phyloP scores from a whole-genome alignment of 2,113 vertebrate species.

The Chaetura pelagica region DNA sequence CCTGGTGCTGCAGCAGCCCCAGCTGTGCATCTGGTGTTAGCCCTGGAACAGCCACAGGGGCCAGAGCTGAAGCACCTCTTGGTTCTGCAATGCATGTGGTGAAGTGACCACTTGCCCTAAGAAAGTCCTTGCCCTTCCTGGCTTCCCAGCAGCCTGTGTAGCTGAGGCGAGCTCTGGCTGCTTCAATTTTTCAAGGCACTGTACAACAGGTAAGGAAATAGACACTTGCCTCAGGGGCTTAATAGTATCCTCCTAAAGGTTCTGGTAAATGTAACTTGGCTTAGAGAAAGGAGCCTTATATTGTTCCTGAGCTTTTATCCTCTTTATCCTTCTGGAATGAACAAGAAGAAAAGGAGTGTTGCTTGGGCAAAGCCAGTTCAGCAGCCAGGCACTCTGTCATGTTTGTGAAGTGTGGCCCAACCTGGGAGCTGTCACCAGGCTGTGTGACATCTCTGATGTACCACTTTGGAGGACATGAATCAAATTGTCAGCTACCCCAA shows the following conservation, averaged over 20 bases:
- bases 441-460: background rate
- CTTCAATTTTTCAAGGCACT: background rate
- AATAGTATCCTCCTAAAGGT: background rate
- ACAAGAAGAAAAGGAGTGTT: background rate
- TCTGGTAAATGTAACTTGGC: background rate
- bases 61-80: background rate
- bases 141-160: background rate
- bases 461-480: accelerated
- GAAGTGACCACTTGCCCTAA: background rate
- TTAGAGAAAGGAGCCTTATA: background rate
- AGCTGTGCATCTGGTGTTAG: background rate
- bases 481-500: background rate
- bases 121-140: background rate
- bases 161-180: too few species aligned
- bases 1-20: background rate
- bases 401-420: accelerated
- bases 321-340: background rate
- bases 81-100: background rate
- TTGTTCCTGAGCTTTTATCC: background rate
- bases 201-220: background rate
- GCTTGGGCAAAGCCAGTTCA: background rate
- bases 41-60: background rate
- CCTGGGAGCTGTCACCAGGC: accelerated
- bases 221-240: too few species aligned
- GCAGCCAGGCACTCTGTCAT: background rate